A percentile compares a stretch with the other conserved stretches of the same genome.
These are phyloP conservation scores for Stictocephala bisonia DNA, from an alignment of 2,888 invertebrate species.

Conservation along the genomic window DNA sequence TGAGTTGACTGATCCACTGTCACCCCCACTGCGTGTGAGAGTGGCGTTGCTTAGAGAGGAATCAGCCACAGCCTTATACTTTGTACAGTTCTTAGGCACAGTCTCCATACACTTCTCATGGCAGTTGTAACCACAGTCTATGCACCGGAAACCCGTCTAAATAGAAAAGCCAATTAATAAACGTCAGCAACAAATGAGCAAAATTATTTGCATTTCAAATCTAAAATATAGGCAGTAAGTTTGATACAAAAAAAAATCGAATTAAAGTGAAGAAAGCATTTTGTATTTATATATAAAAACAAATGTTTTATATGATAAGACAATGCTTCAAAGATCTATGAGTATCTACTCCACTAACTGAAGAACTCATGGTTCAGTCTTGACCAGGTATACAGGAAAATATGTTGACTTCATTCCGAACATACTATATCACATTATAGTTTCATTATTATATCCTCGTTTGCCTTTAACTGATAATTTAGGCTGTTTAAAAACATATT, in stretches of 20 bases:
- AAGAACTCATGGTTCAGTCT: too few species aligned
- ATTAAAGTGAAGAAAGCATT: not conserved
- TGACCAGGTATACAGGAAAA: too few species aligned
- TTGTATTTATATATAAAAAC: not conserved
- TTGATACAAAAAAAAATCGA: not conserved
- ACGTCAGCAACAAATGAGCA: constrained; percentile 61
- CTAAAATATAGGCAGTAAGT: not conserved
- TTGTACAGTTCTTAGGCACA: constrained; percentile 88
- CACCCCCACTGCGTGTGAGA: constrained; percentile 71
- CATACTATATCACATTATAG: too few species aligned
- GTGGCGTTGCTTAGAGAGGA: constrained; percentile 68
- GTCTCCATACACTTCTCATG: constrained; percentile 94
- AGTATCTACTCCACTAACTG: too few species aligned
- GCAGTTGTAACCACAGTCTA: constrained; percentile 94
- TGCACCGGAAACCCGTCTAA: constrained; percentile 77
- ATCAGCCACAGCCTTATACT: constrained; percentile 75
- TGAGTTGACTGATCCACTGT: constrained; percentile 78
- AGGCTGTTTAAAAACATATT: too few species aligned
- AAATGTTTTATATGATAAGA: not conserved
- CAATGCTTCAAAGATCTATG: not conserved
- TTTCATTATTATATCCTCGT: too few species aligned
- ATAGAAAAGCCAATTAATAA: constrained; percentile 64
- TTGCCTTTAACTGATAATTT: too few species aligned
- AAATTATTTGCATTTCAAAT: constrained; percentile 28
- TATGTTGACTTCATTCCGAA: too few species aligned